Evolutionary conservation across 2,797 vertebrate genomes (phyloP), one percentile per base, ranked within the genome.

Genomic region (Diceros bicornis): DNA sequence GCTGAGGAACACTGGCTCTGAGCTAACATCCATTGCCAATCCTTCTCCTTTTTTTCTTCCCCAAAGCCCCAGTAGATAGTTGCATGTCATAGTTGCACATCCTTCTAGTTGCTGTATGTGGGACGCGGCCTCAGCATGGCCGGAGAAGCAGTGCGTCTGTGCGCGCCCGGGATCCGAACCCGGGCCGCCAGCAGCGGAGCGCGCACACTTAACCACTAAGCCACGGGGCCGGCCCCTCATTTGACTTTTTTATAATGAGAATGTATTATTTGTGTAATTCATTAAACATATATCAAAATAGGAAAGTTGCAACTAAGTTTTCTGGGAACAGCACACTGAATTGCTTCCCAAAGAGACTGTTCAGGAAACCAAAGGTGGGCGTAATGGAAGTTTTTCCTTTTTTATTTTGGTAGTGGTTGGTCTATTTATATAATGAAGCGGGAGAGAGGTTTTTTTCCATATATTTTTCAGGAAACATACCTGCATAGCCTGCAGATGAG

Each of bases 281-380:
- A 74, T 91, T 89, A 88, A 93, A 44, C 71, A 85, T 92, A 84
- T 59, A 52, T 93, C 96, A 97, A 97, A 97, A 98, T 95, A 97
- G 95, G 64, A 94, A 91, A 86, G 77, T 91, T 85, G 18, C 50
- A 97, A 50, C 83, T 64, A 74, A 61, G 95, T 88, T 97, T 98
- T 97, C 97, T 97, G 97, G 96, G 97, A 98, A 98, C 92, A 93
- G 57, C 27, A 94, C 37, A 78, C 87, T 61, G 83, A 97, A 72
- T 92, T 93, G 83, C 77, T 98, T 98, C 90, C 96, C 97, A 96
- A 83, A 83, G 92, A 96, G 37, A 69, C 61, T 50, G 20, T 89
- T 93, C 96, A 97, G 97, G 97, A 98, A 98, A 98, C 97, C 96
- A 96, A 78, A 98, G 96, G 97, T 98, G 95, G 98, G 97, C 71